Conservation (phyloP, 2,113 vertebrate species). For the Tor tambroides region DNA sequence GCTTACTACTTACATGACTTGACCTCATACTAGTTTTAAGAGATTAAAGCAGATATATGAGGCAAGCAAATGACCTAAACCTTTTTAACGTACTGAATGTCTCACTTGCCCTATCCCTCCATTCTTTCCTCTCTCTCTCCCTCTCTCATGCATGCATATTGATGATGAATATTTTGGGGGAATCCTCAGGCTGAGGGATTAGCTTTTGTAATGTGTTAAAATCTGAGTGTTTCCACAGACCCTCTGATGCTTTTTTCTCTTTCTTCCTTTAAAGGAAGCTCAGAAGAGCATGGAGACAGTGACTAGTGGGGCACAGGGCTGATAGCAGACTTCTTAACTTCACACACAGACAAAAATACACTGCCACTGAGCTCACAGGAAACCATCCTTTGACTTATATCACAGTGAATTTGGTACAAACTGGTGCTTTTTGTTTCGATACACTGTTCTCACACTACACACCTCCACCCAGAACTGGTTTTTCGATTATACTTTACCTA, state of each 20-base stretch:
- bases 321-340: slow-evolving; percentile 25
- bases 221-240: neutral
- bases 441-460: neutral
- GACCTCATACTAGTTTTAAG: slow-evolving; percentile 6
- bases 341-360: slow-evolving; percentile 6
- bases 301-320: neutral
- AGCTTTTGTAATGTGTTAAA: neutral
- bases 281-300: slow-evolving; percentile 3
- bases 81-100: slow-evolving; percentile 20
- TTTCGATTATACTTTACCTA: neutral
- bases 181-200: slow-evolving; percentile 19
- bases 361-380: neutral
- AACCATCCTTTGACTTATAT: neutral
- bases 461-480: neutral
- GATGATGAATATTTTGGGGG: neutral
- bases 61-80: neutral
- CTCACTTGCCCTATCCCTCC: neutral
- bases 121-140: neutral
- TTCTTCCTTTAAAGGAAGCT: neutral
- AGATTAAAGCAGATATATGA: neutral
- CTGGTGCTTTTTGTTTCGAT: neutral
- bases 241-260: neutral
- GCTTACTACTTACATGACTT: neutral
- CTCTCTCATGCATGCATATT: slow-evolving; percentile 35
- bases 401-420: neutral